These are phyloP conservation scores for Seira ritae DNA, from an alignment of 2,888 invertebrate species.

Conservation along the genomic window DNA sequence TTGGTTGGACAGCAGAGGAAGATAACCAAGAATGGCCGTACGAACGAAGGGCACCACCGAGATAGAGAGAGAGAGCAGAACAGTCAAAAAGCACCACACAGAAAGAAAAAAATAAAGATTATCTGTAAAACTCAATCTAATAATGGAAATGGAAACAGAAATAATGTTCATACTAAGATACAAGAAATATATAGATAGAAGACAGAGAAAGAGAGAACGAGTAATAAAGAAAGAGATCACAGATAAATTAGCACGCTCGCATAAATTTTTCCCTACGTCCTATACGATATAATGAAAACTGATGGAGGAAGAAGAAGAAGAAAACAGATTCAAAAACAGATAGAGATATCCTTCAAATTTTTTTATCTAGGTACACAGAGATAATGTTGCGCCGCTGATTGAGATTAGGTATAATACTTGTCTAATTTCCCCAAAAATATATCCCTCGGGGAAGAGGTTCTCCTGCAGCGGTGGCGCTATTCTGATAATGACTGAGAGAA, in stretches of 20 bases:
- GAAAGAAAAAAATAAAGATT: slow-evolving; percentile 64
- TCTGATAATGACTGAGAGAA: too few relatives aligned
- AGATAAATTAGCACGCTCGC: background rate
- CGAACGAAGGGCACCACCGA: slow-evolving; percentile 74
- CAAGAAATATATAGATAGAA: slow-evolving; percentile 26
- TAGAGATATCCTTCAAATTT: too few relatives aligned
- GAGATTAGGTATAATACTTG: too few relatives aligned
- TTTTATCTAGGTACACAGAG: too few relatives aligned
- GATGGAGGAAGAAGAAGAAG: too few relatives aligned
- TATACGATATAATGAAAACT: background rate
- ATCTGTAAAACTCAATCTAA: slow-evolving; percentile 38
- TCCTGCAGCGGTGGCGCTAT: too few relatives aligned
- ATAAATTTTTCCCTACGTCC: background rate
- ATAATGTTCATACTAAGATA: background rate
- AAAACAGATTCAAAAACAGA: too few relatives aligned
- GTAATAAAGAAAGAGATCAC: background rate
- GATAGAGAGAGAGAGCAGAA: slow-evolving; percentile 71
- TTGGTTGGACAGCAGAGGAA: slow-evolving; percentile 68
- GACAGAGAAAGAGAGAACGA: slow-evolving; percentile 45
- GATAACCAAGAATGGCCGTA: slow-evolving; percentile 72
- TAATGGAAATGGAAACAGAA: slow-evolving; percentile 31
- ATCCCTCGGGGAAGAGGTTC: too few relatives aligned
- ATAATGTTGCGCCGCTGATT: too few relatives aligned
- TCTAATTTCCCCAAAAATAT: too few relatives aligned
- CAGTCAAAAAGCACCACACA: slow-evolving; percentile 74